Percentiles rank a stretch among this genome's conserved stretches.
Conservation (phyloP, 2,888 invertebrate genomes). For the Seira ritae region DNA sequence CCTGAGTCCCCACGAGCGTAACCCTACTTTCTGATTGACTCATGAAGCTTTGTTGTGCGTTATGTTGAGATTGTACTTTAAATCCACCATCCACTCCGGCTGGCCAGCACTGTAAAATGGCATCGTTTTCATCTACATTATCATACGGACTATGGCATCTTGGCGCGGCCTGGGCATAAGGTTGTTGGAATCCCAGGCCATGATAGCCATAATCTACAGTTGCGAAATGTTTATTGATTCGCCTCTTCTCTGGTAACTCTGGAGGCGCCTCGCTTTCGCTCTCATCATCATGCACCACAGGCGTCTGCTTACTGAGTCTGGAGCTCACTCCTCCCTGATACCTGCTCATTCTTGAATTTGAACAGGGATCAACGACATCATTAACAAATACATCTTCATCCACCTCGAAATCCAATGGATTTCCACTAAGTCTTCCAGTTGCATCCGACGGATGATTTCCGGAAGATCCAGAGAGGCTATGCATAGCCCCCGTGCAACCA, state of each 20-base stretch:
- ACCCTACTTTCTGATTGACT: slow-evolving; percentile 72
- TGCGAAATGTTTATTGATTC: slow-evolving; percentile 48
- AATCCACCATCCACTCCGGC: slow-evolving; percentile 10
- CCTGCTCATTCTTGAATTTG: slow-evolving; percentile 7
- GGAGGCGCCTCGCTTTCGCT: slow-evolving; percentile 63
- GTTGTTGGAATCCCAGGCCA: slow-evolving; percentile 21
- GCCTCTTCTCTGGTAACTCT: slow-evolving; percentile 67
- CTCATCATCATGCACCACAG: slow-evolving; percentile 45
- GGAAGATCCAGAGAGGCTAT: slow-evolving; percentile 47
- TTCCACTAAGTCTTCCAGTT: slow-evolving; percentile 51
- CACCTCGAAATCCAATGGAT: slow-evolving; percentile 67
- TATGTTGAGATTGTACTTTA: slow-evolving; percentile 37
- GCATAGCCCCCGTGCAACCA: slow-evolving; percentile 62
- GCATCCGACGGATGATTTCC: slow-evolving; percentile 60
- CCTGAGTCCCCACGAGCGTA: slow-evolving; percentile 64
- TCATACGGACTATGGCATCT: slow-evolving; percentile 72
- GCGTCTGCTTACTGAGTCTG: slow-evolving; percentile 51
- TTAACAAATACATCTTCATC: slow-evolving; percentile 72
- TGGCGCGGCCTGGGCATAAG: slow-evolving; percentile 27
- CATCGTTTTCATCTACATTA: slow-evolving; percentile 71
- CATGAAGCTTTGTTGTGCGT: slow-evolving; percentile 66
- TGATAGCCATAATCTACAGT: slow-evolving; percentile 36
- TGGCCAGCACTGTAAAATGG: slow-evolving; percentile 48
- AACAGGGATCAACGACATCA: slow-evolving; percentile 44
- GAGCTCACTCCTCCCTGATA: slow-evolving; percentile 21